Conservation (phyloP, 2,113 vertebrate genomes). For the Speoplatyrhinus poulsoni region DNA sequence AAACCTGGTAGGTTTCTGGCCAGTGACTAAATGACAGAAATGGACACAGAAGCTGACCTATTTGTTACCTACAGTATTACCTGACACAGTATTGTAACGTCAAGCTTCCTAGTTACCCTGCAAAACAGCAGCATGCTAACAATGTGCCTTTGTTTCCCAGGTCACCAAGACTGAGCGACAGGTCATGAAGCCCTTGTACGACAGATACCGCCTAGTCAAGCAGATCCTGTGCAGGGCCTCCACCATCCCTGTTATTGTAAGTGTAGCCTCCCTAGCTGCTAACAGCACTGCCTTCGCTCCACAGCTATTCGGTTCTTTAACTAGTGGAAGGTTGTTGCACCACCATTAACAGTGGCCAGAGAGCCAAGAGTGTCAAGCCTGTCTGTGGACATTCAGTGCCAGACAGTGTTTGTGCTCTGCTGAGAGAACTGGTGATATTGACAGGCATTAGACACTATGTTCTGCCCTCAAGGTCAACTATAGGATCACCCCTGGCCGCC, state of each 20-base stretch:
- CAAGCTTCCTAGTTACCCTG: neutral
- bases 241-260: slow-evolving; percentile 93
- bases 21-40: too few species aligned
- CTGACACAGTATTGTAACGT: slow-evolving; percentile 23
- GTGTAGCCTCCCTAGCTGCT: slow-evolving; percentile 55
- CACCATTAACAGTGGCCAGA: slow-evolving; percentile 18
- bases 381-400: slow-evolving; percentile 33
- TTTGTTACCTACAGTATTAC: slow-evolving; percentile 11
- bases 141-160: slow-evolving; percentile 58
- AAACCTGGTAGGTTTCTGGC: too few species aligned
- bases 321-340: slow-evolving; percentile 5
- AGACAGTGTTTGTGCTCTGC: neutral
- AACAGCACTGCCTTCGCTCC: neutral
- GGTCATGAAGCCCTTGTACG: slow-evolving; percentile 95
- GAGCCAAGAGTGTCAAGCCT: neutral
- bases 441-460: slow-evolving; percentile 17
- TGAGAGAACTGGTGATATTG: slow-evolving; percentile 16
- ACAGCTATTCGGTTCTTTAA: neutral
- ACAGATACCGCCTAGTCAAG: slow-evolving; percentile 94
- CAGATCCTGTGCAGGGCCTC: slow-evolving; percentile 93
- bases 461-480: slow-evolving; percentile 3
- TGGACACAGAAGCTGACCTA: too few species aligned
- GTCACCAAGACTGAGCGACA: slow-evolving; percentile 90
- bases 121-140: slow-evolving; percentile 9
- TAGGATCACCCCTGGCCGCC: slow-evolving; percentile 44